A percentile compares a stretch with the other conserved stretches of the same genome.
phyloP scores from a whole-genome alignment of 2,797 vertebrate genomes.

The Glossophaga mutica region DNA sequence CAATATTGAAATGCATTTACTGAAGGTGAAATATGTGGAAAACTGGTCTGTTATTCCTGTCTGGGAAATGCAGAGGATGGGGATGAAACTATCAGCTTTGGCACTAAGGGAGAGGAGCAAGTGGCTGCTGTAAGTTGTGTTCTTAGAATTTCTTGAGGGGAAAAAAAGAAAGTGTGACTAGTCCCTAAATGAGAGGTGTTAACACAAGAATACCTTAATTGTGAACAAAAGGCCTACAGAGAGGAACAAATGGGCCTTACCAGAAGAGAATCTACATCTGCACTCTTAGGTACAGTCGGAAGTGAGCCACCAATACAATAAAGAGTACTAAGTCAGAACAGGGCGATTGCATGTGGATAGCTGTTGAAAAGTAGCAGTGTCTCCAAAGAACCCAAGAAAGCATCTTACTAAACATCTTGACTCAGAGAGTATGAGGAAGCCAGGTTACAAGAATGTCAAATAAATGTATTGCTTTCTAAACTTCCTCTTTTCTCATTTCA shows the following conservation, averaged over 20 bases:
- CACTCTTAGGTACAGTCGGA: too few species aligned
- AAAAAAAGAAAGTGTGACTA: background rate
- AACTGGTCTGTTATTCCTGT: background rate
- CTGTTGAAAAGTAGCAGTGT: background rate
- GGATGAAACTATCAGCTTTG: background rate
- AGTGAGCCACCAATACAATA: background rate
- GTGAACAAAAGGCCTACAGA: background rate
- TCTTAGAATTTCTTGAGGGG: background rate
- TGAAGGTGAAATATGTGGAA: background rate
- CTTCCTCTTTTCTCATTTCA: background rate
- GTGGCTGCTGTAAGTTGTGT: background rate
- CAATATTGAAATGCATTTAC: background rate
- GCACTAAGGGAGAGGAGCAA: background rate
- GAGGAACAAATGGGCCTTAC: background rate
- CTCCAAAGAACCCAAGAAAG: background rate
- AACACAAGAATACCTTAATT: background rate
- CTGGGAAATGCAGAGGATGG: background rate
- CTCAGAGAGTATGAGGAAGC: background rate
- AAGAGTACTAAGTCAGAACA: background rate
- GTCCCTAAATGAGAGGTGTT: background rate
- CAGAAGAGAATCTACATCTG: background rate
- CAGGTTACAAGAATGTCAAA: background rate
- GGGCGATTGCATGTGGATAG: background rate
- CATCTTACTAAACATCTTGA: background rate
- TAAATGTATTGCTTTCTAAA: background rate